Conservation (phyloP, 2,797 vertebrate genomes). For the Hipposideros larvatus region DNA sequence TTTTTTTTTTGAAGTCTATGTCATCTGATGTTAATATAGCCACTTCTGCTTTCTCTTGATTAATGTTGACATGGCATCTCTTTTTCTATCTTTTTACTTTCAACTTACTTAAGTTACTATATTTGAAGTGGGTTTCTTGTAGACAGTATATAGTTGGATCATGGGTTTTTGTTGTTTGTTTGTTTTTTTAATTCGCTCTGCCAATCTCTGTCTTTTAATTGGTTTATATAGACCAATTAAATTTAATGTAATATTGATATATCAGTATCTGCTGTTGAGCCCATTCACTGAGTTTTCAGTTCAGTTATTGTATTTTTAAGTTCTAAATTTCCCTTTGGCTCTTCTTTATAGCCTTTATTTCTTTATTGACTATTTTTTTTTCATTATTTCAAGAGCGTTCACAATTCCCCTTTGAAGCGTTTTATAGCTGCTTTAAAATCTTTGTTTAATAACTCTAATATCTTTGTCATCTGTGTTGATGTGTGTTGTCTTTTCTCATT, state of each 20-base stretch:
- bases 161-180: neutral
- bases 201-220: neutral
- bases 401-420: neutral
- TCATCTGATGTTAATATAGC: neutral
- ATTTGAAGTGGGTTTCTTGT: neutral
- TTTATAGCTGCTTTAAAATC: neutral
- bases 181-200: neutral
- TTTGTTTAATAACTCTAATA: neutral
- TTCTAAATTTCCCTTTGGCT: neutral
- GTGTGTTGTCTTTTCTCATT: neutral
- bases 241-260: neutral
- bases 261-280: neutral
- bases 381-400: neutral
- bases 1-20: neutral
- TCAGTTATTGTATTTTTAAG: neutral
- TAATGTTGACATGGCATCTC: neutral
- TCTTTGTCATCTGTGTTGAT: neutral
- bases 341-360: neutral
- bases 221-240: neutral
- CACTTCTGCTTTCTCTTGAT: neutral
- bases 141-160: neutral
- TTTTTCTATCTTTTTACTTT: neutral
- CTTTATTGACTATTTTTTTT: neutral
- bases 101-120: neutral
- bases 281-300: neutral